Percentiles rank a stretch among this genome's conserved stretches.
Evolutionary conservation across 2,797 vertebrate species (phyloP).

Genomic region (Gymnopithys bicolor): DNA sequence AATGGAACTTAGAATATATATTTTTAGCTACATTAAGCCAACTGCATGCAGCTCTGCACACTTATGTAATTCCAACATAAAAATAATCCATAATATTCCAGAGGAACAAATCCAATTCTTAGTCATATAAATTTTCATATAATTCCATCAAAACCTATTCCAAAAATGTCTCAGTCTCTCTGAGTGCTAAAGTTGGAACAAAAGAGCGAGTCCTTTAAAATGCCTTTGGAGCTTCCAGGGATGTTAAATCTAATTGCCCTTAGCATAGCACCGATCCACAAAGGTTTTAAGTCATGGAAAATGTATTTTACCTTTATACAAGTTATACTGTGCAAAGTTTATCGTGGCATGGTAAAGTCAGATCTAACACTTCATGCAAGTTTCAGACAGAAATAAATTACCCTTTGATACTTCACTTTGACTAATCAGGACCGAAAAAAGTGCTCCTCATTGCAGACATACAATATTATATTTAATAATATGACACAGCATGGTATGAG

Average conservation of each 20-base stretch:
- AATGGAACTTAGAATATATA: constrained; percentile 76
- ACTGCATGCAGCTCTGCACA: constrained; percentile 76
- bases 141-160: constrained; percentile 81
- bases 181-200: constrained; percentile 73
- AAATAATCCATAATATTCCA: constrained; percentile 83
- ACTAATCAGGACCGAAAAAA: constrained; percentile 62
- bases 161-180: constrained; percentile 79
- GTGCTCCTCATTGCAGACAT: constrained; percentile 36
- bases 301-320: constrained; percentile 76
- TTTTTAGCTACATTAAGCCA: constrained; percentile 82
- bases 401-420: constrained; percentile 54
- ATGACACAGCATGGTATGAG: background rate
- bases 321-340: constrained; percentile 75
- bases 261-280: constrained; percentile 68
- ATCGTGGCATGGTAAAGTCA: constrained; percentile 63
- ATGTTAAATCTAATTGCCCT: constrained; percentile 80
- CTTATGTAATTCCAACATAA: constrained; percentile 81
- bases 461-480: background rate
- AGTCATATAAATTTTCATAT: constrained; percentile 80
- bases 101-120: constrained; percentile 81
- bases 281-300: constrained; percentile 79
- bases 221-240: constrained; percentile 76
- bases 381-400: constrained; percentile 52
- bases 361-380: constrained; percentile 58
- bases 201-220: constrained; percentile 76